Conservation (phyloP, 2,888 invertebrate genomes). For the Heterodera filipjevi region DNA sequence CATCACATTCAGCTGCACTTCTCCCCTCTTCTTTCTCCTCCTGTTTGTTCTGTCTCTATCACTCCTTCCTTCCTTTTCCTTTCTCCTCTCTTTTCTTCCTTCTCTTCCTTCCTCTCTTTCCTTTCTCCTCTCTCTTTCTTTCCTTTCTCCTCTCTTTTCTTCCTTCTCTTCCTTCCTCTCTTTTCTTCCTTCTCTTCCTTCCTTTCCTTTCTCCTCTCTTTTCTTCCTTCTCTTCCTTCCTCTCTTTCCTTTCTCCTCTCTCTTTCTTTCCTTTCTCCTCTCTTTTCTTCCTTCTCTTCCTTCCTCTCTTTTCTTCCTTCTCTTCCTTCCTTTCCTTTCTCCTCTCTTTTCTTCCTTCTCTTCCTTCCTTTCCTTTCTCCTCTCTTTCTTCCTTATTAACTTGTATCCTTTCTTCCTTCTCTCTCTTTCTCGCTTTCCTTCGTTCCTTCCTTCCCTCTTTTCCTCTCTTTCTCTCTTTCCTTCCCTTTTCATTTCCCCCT, state of each 20-base stretch:
- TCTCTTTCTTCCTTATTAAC: no score
- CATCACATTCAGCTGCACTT: background rate
- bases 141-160: background rate
- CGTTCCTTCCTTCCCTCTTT: background rate
- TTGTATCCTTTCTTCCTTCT: background rate
- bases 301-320: background rate
- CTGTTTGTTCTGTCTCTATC: no score
- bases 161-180: background rate
- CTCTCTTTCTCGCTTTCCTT: background rate
- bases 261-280: background rate
- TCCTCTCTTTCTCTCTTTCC: no score
- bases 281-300: background rate
- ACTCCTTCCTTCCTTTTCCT: background rate
- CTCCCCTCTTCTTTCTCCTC: background rate
- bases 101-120: background rate
- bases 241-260: background rate
- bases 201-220: background rate
- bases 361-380: no score
- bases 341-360: background rate
- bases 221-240: background rate
- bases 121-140: background rate
- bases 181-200: background rate
- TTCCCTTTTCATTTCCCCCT: no score
- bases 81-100: background rate
- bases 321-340: background rate